Evolutionary conservation across 2,797 vertebrate species (phyloP), one percentile per base, ranked within the genome.

Genomic region (Pygocentrus nattereri): DNA sequence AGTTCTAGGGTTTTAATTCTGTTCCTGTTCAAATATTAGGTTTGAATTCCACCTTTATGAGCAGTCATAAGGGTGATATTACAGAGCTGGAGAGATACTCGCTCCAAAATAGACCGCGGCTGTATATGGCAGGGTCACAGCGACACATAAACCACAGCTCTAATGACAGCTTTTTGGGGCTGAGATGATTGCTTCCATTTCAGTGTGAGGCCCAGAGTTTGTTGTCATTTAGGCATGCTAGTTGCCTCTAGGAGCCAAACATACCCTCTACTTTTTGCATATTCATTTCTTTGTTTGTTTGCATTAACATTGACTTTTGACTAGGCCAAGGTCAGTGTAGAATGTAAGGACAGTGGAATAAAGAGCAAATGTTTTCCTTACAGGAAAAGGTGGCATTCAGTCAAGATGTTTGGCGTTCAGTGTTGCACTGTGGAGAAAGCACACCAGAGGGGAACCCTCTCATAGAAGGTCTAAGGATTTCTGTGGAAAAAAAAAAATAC

Each of bases 21-120:
- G 47, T 78, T 73, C 49, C 59, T 71, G 44, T 74, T 83, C 12
- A 27, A 47, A 67, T 83, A 52, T 84, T 75, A 72, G 76, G 72
- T 70, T 79, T 56, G 7, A 84, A 76, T 78, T 73, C 44, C 84
- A 49, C 13, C 68, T 78, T 80, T 65, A 84, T 70, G 82, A 82
- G 44, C 49, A 50, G n/a, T 74, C 62, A 68, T 52, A 12, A 61
- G 64, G 47, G 38, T 34, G 62, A 27, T 85, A 65, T 85, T 71
- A 71, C 69, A 73, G 49, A 71, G 61, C 62, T 72, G 21, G n/a
- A 77, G 47, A 74, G 38, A 50, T 34, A 70, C 52, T 67, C 67
- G 30, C 52, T 74, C 54, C 11, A 83, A 79, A 83, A 79, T 79
- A 81, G 72, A 76, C 52, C 52, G 76, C 54, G 27, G 74, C 65